Evolutionary conservation across 2,888 invertebrate genomes (phyloP).

Genomic region (Cosmia pyralina): DNA sequence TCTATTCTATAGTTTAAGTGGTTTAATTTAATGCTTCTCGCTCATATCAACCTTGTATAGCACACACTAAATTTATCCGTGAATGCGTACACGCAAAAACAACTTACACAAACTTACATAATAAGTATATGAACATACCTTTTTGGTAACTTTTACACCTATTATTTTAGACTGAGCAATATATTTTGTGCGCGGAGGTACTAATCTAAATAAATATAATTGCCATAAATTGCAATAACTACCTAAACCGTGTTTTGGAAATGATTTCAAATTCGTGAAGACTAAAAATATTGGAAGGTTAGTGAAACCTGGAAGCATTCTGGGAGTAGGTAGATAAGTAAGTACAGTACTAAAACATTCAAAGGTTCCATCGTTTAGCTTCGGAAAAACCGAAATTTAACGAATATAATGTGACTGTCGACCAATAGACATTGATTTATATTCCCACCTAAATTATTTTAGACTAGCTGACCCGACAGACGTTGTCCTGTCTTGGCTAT

Average conservation of each 20-base stretch:
- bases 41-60: background rate
- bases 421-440: too few species aligned
- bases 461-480: too few species aligned
- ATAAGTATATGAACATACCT: background rate
- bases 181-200: constrained; percentile 39
- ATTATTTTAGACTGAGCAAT: constrained; percentile 22
- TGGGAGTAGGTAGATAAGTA: too few species aligned
- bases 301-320: background rate
- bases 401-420: too few species aligned
- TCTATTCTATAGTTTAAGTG: too few species aligned
- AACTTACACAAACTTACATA: background rate
- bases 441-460: too few species aligned
- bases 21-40: too few species aligned
- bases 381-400: too few species aligned
- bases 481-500: too few species aligned
- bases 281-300: background rate
- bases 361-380: too few species aligned
- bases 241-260: background rate
- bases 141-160: background rate
- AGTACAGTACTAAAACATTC: too few species aligned
- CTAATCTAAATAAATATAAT: background rate
- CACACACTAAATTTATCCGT: background rate
- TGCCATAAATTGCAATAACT: background rate
- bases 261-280: background rate
- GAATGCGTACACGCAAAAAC: background rate